Conservation (phyloP, 2,888 invertebrate species). For the Synanthedon tipuliformis region DNA sequence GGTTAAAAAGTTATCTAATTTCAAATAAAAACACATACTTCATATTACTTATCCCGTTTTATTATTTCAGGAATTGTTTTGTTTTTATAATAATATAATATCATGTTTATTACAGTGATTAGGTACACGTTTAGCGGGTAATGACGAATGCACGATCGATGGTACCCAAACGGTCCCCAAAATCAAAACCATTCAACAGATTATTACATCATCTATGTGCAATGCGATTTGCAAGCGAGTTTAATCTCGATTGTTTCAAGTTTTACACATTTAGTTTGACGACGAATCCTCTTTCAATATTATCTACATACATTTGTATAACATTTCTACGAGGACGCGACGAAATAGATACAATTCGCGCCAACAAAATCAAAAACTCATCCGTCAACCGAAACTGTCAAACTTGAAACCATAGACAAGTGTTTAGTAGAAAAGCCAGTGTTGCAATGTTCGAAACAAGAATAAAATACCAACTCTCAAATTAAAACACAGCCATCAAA, state of each 20-base stretch:
- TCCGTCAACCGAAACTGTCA: background rate
- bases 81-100: slow-evolving; percentile 62
- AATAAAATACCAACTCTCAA: slow-evolving; percentile 9
- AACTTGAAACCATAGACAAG: background rate
- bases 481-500: slow-evolving; percentile 26
- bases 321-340: too few species aligned
- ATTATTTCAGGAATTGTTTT: slow-evolving; percentile 62
- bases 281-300: too few species aligned
- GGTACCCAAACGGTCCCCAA: slow-evolving; percentile 21
- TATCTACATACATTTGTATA: too few species aligned
- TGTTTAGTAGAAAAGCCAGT: background rate
- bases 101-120: slow-evolving; percentile 60
- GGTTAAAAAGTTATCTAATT: too few species aligned
- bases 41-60: slow-evolving; percentile 49
- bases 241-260: too few species aligned
- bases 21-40: slow-evolving; percentile 39
- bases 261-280: too few species aligned
- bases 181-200: slow-evolving; percentile 14
- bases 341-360: too few species aligned
- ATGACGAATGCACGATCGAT: slow-evolving; percentile 49
- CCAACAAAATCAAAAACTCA: too few species aligned
- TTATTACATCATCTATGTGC: slow-evolving; percentile 7
- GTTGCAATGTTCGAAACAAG: background rate
- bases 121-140: slow-evolving; percentile 47
- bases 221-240: background rate